Evolutionary conservation across 2,113 vertebrate species (phyloP), one percentile per base, ranked within the genome.

Genomic region (Coracopsis vasa): DNA sequence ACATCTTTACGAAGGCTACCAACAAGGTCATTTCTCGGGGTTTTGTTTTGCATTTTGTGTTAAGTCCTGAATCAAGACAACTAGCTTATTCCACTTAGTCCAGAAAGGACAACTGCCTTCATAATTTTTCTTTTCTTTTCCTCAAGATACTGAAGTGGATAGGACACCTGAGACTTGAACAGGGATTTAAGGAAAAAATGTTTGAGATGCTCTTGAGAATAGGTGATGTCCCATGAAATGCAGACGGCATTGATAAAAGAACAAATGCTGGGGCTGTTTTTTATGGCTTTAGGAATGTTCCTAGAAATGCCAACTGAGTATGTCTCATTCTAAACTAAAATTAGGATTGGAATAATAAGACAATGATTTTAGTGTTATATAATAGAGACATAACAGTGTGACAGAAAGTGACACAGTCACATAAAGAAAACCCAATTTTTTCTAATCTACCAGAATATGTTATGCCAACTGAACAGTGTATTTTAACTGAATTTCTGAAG

Each of bases 271-370:
- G 72, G 35, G 78, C 54, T 90, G 37, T 28, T 58, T 92, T 95
- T 70, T 71, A 74, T 31, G 11, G 60, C 39, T 71, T 69, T 88
- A 67, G 33, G 29, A 67, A 50, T 31, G 20, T 80, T 86, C 54
- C 50, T 74, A 77, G 60, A 92, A 90, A 90, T 92, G 19, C 29
- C 45, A 88, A 25, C 20, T 88, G 64, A 54, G 18, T 71, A 37
- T 64, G 67, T 27, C 31, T 48, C 50, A 75, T 94, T 89, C 56
- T 66, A 83, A 93, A 54, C 67, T 90, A 90, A 96, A 95, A 92
- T 92, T 90, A 90, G 77, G 39, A 86, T 53, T 3, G 2, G 60
- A 80, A 94, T 86, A 82, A 70, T 42, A 80, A 66, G 44, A 67
- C n/a, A 1, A 0, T 83, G 53, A 90, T 77, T 90, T 88, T 88